Conservation (phyloP, 2,797 vertebrate genomes). For the Botia almorhae region DNA sequence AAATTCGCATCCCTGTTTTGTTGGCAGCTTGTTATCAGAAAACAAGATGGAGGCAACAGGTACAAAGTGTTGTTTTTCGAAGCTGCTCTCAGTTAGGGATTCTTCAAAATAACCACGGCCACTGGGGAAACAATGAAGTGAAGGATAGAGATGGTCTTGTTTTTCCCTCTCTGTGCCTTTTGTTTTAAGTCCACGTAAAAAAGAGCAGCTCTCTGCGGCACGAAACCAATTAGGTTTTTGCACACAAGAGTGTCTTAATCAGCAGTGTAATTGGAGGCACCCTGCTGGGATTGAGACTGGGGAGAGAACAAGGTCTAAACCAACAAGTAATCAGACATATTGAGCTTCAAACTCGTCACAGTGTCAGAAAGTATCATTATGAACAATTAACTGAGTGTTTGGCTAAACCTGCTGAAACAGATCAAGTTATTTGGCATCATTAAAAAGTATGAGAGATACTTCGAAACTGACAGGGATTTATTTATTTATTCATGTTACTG, state of each 20-base stretch:
- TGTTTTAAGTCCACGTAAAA: constrained; percentile 59
- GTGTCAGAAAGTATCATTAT: constrained; percentile 49
- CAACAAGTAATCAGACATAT: constrained; percentile 56
- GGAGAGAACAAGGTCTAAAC: constrained; percentile 59
- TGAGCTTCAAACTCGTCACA: constrained; percentile 52
- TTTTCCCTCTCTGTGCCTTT: constrained; percentile 50
- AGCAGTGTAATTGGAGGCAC: constrained; percentile 84
- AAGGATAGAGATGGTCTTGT: constrained; percentile 47
- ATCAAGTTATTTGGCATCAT: constrained; percentile 55
- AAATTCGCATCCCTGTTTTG: constrained; percentile 41
- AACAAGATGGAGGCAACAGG: constrained; percentile 62
- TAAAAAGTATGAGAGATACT: constrained; percentile 52
- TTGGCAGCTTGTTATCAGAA: constrained; percentile 53
- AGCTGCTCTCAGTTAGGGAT: constrained; percentile 50
- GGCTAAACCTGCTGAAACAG: constrained; percentile 51
- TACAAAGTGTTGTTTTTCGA: constrained; percentile 49
- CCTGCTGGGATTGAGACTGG: constrained; percentile 75
- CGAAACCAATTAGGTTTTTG: constrained; percentile 71
- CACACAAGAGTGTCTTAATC: constrained; percentile 81
- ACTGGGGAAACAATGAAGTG: constrained; percentile 51
- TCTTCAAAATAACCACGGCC: constrained; percentile 59
- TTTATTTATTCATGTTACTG: constrained; percentile 25
- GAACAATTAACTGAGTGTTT: constrained; percentile 57
- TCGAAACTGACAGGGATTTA: constrained; percentile 27
- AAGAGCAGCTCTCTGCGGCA: constrained; percentile 57